Conservation (phyloP, 2,797 vertebrate species). For the Lagorchestes hirsutus region DNA sequence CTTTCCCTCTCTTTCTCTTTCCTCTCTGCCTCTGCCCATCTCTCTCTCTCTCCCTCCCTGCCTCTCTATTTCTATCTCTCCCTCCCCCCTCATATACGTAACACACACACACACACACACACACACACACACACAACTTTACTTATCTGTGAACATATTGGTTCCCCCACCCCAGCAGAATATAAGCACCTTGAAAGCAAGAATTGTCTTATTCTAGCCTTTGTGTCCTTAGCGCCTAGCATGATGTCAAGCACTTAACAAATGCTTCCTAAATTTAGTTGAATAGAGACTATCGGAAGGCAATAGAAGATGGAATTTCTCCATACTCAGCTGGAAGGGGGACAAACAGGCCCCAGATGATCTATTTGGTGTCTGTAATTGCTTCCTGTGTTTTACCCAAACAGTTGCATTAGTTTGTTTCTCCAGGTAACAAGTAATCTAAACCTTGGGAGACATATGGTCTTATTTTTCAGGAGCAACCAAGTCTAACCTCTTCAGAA, state of each 20-base stretch:
- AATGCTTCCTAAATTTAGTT: slow-evolving; percentile 2
- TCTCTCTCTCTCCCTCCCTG: too few species aligned
- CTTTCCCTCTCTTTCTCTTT: too few species aligned
- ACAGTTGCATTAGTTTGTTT: background rate
- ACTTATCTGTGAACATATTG: background rate
- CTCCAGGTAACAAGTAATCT: background rate
- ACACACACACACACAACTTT: background rate
- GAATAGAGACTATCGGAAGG: slow-evolving; percentile 13
- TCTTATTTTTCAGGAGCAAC: background rate
- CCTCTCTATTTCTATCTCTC: too few species aligned
- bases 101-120: too few species aligned
- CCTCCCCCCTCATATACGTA: too few species aligned
- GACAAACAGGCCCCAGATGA: background rate
- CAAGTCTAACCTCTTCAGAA: background rate
- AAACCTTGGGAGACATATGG: background rate
- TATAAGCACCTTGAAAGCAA: background rate
- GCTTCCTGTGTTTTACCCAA: slow-evolving; percentile 17
- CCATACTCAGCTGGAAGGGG: background rate
- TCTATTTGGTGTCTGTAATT: background rate
- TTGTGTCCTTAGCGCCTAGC: background rate
- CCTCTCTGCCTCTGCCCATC: too few species aligned
- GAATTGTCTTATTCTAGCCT: background rate
- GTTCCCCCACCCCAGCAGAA: background rate
- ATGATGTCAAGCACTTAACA: background rate
- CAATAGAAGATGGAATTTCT: background rate